phyloP scores from a whole-genome alignment of 1,140 invertebrate species.

The Capitella teleta region DNA sequence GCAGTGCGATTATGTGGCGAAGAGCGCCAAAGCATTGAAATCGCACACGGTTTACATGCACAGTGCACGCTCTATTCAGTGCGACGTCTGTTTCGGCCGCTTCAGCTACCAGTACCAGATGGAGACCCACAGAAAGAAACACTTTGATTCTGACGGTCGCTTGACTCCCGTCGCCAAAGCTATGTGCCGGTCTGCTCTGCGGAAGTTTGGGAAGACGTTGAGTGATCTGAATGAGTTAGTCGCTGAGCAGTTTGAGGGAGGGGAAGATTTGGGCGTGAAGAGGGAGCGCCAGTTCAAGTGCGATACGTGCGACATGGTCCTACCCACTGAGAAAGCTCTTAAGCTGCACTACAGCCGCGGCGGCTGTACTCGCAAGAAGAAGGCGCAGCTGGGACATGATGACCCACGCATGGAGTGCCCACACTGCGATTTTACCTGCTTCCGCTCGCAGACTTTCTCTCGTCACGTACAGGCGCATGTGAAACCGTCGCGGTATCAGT shows the following conservation, averaged over 20 bases:
- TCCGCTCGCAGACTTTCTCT: constrained; percentile 5
- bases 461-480: constrained; percentile 4
- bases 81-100: constrained; percentile 1
- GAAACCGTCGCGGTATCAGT: not conserved
- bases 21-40: too few species aligned
- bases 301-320: not conserved
- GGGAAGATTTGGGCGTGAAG: not conserved
- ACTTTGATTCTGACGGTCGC: not conserved
- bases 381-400: not conserved
- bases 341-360: not conserved
- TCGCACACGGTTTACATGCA: too few species aligned
- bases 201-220: not conserved
- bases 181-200: not conserved
- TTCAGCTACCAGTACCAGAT: not conserved
- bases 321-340: not conserved
- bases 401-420: not conserved
- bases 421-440: constrained; percentile 2
- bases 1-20: too few species aligned
- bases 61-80: too few species aligned
- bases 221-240: not conserved
- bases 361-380: constrained; percentile 1
- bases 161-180: not conserved
- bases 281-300: not conserved
- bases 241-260: not conserved
- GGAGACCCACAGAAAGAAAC: not conserved